phyloP scores from a whole-genome alignment of 2,888 invertebrate species.

The Julus scandinavius region DNA sequence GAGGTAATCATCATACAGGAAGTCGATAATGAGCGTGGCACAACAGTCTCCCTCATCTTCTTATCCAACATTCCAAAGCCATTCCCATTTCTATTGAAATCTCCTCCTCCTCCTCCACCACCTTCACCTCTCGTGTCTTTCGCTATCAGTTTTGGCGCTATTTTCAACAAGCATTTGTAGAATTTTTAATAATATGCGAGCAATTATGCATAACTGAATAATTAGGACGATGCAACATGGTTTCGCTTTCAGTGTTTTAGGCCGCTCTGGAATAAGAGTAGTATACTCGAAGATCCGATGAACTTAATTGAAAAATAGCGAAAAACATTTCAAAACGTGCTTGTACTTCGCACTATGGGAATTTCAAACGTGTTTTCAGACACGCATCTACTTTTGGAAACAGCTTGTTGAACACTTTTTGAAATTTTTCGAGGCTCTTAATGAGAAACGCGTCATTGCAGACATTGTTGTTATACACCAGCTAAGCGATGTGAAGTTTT shows the following conservation, averaged over 20 bases:
- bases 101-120: not conserved
- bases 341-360: not conserved
- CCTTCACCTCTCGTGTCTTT: not conserved
- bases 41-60: not conserved
- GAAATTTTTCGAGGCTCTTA: not conserved
- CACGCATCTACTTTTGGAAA: not conserved
- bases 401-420: not conserved
- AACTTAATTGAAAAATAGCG: constrained; percentile 5
- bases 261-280: not conserved
- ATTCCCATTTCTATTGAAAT: not conserved
- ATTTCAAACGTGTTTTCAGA: not conserved
- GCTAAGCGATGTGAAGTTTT: too few relatives aligned
- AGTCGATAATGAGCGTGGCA: constrained; percentile 33
- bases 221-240: not conserved
- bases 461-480: not conserved
- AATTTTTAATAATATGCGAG: constrained; percentile 26
- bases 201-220: constrained; percentile 33
- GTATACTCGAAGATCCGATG: not conserved
- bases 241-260: constrained; percentile 22
- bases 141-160: constrained; percentile 1
- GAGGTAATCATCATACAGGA: constrained; percentile 33
- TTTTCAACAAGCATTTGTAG: constrained; percentile 7
- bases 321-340: not conserved
- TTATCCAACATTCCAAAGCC: constrained; percentile 7
- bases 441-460: not conserved